A percentile compares a stretch with the other conserved stretches of the same genome.
phyloP scores from a whole-genome alignment of 2,797 vertebrate species.

The Parauchenoglanis punctatus region DNA sequence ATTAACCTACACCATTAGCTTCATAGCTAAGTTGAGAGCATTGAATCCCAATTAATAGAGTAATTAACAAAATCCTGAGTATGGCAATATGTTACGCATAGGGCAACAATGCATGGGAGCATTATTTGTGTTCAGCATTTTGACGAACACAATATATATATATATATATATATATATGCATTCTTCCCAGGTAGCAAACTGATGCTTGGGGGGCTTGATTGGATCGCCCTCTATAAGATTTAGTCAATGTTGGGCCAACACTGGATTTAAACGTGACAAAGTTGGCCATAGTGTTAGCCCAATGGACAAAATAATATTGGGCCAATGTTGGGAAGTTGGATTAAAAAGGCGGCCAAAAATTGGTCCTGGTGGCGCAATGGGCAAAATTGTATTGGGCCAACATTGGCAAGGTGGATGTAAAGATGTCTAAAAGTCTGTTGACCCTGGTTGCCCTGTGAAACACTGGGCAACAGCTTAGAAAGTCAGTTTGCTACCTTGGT shows the following conservation, averaged over 20 bases:
- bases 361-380: neutral
- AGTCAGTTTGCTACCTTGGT: slow-evolving; percentile 21
- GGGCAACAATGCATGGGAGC: neutral
- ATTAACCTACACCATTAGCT: neutral
- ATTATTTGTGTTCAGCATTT: neutral
- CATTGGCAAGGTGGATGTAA: neutral
- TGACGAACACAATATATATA: neutral
- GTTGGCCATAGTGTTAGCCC: neutral
- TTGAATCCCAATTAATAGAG: neutral
- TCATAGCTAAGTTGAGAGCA: neutral
- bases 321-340: neutral
- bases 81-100: slow-evolving; percentile 4
- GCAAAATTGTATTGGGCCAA: neutral
- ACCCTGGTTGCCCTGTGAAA: neutral
- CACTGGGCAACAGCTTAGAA: neutral
- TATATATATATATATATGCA: neutral
- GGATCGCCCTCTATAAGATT: neutral
- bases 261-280: neutral
- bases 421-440: too few relatives aligned
- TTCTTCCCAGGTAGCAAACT: slow-evolving; percentile 2
- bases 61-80: neutral
- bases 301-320: neutral
- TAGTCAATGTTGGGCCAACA: neutral
- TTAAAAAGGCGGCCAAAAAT: neutral
- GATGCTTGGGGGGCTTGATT: neutral